Percentiles rank a stretch among this genome's conserved stretches.
Evolutionary conservation across 2,888 invertebrate genomes (phyloP).

Genomic region (Temnothorax ravouxi): DNA sequence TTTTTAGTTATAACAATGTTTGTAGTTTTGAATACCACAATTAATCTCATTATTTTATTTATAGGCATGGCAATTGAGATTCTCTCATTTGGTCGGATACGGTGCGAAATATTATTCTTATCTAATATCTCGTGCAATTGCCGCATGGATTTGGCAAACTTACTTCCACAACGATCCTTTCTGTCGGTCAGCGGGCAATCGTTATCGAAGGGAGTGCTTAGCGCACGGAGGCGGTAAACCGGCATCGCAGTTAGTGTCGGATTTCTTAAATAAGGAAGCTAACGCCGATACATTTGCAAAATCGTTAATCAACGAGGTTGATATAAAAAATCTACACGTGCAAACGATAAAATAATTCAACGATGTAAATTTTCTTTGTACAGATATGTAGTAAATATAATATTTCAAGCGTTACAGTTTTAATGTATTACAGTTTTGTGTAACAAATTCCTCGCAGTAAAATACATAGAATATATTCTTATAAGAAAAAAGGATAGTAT

Average conservation of each 20-base stretch:
- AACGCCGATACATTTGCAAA: conserved; percentile 92
- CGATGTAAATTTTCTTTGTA: conserved; percentile 21
- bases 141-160: conserved; percentile 96
- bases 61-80: conserved; percentile 97
- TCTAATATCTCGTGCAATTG: conserved; percentile 96
- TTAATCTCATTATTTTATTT: conserved; percentile 56
- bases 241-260: conserved; percentile 92
- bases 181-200: conserved; percentile 92
- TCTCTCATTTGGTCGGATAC: conserved; percentile 98
- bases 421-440: neutral
- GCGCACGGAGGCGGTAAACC: conserved; percentile 96
- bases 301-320: conserved; percentile 92
- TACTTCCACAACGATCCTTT: conserved; percentile 94
- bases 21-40: conserved; percentile 9
- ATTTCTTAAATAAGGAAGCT: conserved; percentile 92
- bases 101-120: conserved; percentile 99
- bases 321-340: conserved; percentile 88
- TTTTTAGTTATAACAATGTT: neutral
- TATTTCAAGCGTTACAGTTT: neutral
- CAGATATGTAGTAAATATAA: neutral
- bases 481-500: neutral
- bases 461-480: conserved; percentile 22
- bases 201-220: conserved; percentile 92
- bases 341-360: conserved; percentile 72
- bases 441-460: conserved; percentile 12